Base-by-base conservation (phyloP, 2,113 vertebrate species). In the Polypterus bichir region DNA sequence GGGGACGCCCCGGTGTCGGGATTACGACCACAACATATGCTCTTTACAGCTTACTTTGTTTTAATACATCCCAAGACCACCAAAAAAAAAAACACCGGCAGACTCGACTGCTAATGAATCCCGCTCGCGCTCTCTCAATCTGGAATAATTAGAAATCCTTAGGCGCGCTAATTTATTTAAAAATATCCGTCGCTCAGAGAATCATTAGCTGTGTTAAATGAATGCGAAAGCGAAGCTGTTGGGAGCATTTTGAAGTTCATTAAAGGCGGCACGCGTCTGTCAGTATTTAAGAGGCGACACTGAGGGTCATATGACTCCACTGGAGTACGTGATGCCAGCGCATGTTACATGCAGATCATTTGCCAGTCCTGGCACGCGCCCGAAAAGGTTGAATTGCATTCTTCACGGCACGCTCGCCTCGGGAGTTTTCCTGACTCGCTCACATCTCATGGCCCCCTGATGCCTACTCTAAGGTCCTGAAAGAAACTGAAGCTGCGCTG, bases 141-240 rank as follows among this genome's bases (percentile, higher is more conserved):
- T 84, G 78, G 75, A 86, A 84, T 89, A 89, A 92, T 90, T 86
- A 85, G 81, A 89, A 88, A 84, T 88, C 87, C 87, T 88, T 71
- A 78, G 87, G 86, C 89, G 81, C 70, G 81, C 79, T 87, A 86
- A 88, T 88, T 91, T 89, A 85, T 87, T 84, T 85, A 85, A 84
- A 76, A 88, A 85, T 87, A 83, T 79, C 82, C 64, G 74, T 78
- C 77, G 70, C 84, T 86, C 86, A 65, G 73, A 78, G 73, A 84
- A 84, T 87, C 85, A 85, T 92, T 91, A 90, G 84, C 82, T 76
- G 76, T 81, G 86, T 84, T 86, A 86, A 91, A 91, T 90, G 86
- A 77, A 89, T 90, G 88, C 77, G 75, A 81, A 89, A 88, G 83
- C 79, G 86, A 87, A 88, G 83, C 86, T 83, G 82, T 82, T 80